Evolutionary conservation across 2,888 invertebrate species (phyloP), one percentile per base, ranked within the genome.

Genomic region (Meiosimyza decipiens): DNA sequence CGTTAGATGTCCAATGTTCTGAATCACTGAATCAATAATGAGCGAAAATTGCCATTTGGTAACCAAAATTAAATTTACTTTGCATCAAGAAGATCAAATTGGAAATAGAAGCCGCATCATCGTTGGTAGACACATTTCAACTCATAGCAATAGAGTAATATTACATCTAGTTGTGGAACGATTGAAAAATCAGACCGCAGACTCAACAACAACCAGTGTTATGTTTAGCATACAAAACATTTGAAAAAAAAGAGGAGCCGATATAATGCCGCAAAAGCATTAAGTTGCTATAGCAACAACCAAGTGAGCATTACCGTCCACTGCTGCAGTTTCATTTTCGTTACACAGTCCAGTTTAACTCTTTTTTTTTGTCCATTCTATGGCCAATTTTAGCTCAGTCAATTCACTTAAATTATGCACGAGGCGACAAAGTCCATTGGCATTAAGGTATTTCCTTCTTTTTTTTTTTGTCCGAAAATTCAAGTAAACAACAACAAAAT

Each of bases 1-100:
- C 22, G 28, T 51, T 52, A 18, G 51, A 52, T 33, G 57, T 28
- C 15, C 18, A 70, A 22, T 15, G 54, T 63, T 47, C 55, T 52
- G 62, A 65, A 50, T 51, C 60, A 40, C 63, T 71, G 63, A 72
- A 72, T 72, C 68, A 73, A 73, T 73, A 50, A 73, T 73, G 66
- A 73, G 73, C 57, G 40, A 40, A 65, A 71, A 65, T 63, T 71
- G 63, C n/a, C 55, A 54, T 64, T 71, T 65, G 47, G 18, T 47
- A 57, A 50, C 50, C 65, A 50, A 71, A 59, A 55, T 65, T 57
- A 71, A 71, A 65, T 54, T 49, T 50, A 52, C 68, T 22, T 28
- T 51, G 59, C 28, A 9, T 12, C 28, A 51, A 51, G n/a, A 51
- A 51, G 18, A 33, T 65, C 22, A n/a, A 52, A 65, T 28, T 9